Base-by-base conservation (phyloP, 2,797 vertebrate species). In the Sebastes paucispinis region DNA sequence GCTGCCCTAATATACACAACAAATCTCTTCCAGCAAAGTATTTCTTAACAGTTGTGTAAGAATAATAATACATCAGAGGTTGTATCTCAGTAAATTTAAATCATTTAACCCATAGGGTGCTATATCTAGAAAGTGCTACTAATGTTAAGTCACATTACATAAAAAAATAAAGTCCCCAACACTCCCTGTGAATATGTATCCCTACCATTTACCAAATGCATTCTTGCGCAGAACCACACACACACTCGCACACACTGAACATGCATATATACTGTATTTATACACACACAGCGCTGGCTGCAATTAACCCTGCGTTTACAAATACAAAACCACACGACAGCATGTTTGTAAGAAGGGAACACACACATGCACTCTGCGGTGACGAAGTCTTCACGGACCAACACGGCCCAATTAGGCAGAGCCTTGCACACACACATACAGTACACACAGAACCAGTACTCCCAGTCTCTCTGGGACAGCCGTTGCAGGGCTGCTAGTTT, bases 331-430 rank as follows among this genome's bases (percentile, higher is more conserved):
- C 93, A 87, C 94, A 94, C 83, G 83, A 90, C 92, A 88, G 88
- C 79, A 83, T 91, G 92, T 92, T 93, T 93, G 91, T 91, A 86
- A 83, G 82, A 77, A 77, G 86, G 81, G 82, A 91, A 88, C 84
- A 83, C 84, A 91, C 89, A 90, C 85, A 84, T 83, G 84, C 77
- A 72, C 87, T 89, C 79, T 90, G 93, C 34, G 92, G 93, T 94
- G 92, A 89, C 90, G 12, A 84, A 87, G 90, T 89, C 94, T 94
- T 94, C 93, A 92, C 80, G 87, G 93, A 86, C 89, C 87, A 91
- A 92, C 92, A 90, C 89, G 75, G 92, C 90, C 95, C 94, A 96
- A 96, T 96, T 96, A 96, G 93, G 93, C 92, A 88, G 75, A 91
- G 85, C 88, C 69, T 67, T 60, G 64, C 52, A 73, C 82, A 80